Evolutionary conservation across 2,888 invertebrate genomes (phyloP).

Genomic region (Ichneumon xanthorius): DNA sequence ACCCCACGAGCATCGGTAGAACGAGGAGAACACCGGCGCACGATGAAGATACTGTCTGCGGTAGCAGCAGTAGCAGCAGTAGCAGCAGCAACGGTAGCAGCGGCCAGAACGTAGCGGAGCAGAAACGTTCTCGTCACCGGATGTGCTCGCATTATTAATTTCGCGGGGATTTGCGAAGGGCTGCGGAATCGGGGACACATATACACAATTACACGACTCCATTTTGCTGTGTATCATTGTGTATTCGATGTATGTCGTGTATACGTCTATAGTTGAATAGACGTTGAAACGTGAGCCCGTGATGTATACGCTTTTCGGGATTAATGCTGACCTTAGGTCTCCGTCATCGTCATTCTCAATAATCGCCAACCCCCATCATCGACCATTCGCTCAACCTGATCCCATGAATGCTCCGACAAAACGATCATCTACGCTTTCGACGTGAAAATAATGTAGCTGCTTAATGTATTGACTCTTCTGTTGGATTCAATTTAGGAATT

Average conservation of each 20-base stretch:
- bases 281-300: conserved; percentile 42
- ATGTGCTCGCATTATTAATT: conserved; percentile 73
- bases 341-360: conserved; percentile 49
- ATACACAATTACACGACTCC: conserved; percentile 50
- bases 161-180: conserved; percentile 70
- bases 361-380: conserved; percentile 11
- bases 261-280: conserved; percentile 22
- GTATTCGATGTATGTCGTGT: conserved; percentile 11
- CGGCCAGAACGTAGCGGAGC: conserved; percentile 61
- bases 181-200: conserved; percentile 58
- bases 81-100: conserved; percentile 26
- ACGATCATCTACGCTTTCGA: conserved; percentile 3
- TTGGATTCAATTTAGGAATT: not conserved
- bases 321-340: conserved; percentile 64
- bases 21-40: conserved; percentile 57
- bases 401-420: conserved; percentile 47
- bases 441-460: not conserved
- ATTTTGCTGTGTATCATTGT: conserved; percentile 32
- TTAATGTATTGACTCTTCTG: too few relatives aligned
- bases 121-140: conserved; percentile 68
- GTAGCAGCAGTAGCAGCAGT: conserved; percentile 54
- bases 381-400: conserved; percentile 54
- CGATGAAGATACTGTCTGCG: conserved; percentile 54
- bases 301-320: conserved; percentile 51
- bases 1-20: conserved; percentile 50